These are phyloP conservation scores for Ernsta delagoae DNA, from an alignment of 2,888 invertebrate genomes.

Conservation along the genomic window DNA sequence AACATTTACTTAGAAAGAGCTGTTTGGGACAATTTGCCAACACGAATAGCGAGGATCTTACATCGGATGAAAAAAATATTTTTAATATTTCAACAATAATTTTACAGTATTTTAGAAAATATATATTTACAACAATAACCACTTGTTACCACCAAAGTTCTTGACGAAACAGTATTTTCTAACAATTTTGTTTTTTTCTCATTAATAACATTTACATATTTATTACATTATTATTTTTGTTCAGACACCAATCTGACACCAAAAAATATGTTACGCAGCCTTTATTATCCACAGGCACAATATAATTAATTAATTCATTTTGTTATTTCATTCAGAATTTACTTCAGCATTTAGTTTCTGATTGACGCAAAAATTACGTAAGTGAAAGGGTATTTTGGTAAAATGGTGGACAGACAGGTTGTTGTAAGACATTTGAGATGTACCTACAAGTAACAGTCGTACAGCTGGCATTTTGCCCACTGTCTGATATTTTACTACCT, in stretches of 20 bases:
- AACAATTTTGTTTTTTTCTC: not conserved
- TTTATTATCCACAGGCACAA: constrained; percentile 9
- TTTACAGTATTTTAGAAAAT: constrained; percentile 32
- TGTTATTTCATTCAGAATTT: not conserved
- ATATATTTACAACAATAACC: constrained; percentile 50
- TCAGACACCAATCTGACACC: constrained; percentile 9
- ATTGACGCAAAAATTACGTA: not conserved
- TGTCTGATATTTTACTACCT: constrained; percentile 17
- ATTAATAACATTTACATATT: not conserved
- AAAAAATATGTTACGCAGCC: constrained; percentile 12
- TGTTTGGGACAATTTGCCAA: constrained; percentile 56
- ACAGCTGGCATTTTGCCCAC: constrained; percentile 33
- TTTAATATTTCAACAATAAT: not conserved
- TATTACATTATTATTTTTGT: too few species aligned
- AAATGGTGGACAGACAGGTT: constrained; percentile 9
- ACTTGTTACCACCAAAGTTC: not conserved
- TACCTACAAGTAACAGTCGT: constrained; percentile 2
- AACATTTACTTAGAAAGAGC: constrained; percentile 36
- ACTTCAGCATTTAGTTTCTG: constrained; percentile 3
- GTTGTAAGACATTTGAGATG: constrained; percentile 2
- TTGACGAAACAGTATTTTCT: constrained; percentile 2
- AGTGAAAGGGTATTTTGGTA: constrained; percentile 1
- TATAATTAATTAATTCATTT: not conserved
- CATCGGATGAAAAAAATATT: constrained; percentile 21
- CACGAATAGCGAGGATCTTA: constrained; percentile 54